Percentiles rank a stretch among this genome's conserved stretches.
phyloP scores from a whole-genome alignment of 2,797 vertebrate genomes.

The Monodelphis domestica region DNA sequence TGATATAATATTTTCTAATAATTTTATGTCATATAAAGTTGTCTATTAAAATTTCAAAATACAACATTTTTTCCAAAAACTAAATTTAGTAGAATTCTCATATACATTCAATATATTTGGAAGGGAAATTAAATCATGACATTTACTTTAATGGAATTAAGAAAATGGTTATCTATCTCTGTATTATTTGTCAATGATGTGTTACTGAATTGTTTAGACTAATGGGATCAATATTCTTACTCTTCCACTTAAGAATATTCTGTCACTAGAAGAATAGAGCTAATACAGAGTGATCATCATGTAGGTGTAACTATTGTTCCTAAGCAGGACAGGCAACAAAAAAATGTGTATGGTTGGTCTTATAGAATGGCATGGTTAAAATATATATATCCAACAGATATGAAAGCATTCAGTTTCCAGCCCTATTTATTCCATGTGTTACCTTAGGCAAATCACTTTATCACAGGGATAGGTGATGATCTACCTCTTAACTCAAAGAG shows the following conservation, averaged over 20 bases:
- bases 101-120: background rate
- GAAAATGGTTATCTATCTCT: background rate
- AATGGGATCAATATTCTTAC: background rate
- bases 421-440: background rate
- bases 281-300: background rate
- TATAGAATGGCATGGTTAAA: background rate
- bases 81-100: too few relatives aligned
- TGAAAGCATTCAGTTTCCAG: background rate
- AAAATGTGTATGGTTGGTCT: background rate
- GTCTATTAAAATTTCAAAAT: background rate
- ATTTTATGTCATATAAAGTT: background rate
- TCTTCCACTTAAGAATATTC: background rate
- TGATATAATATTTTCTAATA: background rate
- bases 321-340: background rate
- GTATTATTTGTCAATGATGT: background rate
- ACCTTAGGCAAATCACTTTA: background rate
- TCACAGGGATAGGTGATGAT: background rate
- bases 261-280: background rate
- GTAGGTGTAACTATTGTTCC: background rate
- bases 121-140: conserved; percentile 13
- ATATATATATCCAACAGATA: background rate
- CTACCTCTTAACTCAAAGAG: too few relatives aligned
- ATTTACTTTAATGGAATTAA: background rate
- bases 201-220: conserved; percentile 10
- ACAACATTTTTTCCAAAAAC: too few relatives aligned